Evolutionary conservation across 2,888 invertebrate genomes (phyloP).

Genomic region (Odontocerum albicorne): DNA sequence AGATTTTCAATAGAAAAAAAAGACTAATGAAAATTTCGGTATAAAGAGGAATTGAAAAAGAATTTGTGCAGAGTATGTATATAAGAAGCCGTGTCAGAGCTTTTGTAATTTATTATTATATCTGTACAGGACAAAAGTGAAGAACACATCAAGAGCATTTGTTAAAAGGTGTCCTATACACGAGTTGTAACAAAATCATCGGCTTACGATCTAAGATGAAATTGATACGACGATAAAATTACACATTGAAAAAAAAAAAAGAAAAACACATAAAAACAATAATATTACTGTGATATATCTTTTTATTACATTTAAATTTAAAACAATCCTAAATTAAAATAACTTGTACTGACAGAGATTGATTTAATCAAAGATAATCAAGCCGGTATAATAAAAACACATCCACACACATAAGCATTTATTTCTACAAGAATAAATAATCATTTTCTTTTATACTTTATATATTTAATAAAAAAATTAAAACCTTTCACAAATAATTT

Average conservation of each 20-base stretch:
- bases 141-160: neutral
- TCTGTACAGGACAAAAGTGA: constrained; percentile 22
- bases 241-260: constrained; percentile 28
- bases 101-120: constrained; percentile 13
- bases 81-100: constrained; percentile 6
- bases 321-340: constrained; percentile 26
- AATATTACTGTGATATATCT: constrained; percentile 23
- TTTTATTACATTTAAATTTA: constrained; percentile 26
- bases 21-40: neutral
- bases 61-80: constrained; percentile 18
- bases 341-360: constrained; percentile 26
- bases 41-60: neutral
- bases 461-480: neutral
- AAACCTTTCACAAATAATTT: neutral
- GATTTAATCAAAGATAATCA: constrained; percentile 32
- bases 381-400: constrained; percentile 27
- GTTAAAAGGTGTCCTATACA: constrained; percentile 23
- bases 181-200: constrained; percentile 28
- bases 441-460: neutral
- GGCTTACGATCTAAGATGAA: constrained; percentile 29
- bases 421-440: constrained; percentile 22
- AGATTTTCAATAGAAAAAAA: neutral
- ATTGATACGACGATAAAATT: constrained; percentile 31
- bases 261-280: constrained; percentile 29
- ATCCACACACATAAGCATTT: constrained; percentile 32